A percentile compares a stretch with the other conserved stretches of the same genome.
phyloP scores from a whole-genome alignment of 2,797 vertebrate genomes.

The Heteromormyrus szaboi region DNA sequence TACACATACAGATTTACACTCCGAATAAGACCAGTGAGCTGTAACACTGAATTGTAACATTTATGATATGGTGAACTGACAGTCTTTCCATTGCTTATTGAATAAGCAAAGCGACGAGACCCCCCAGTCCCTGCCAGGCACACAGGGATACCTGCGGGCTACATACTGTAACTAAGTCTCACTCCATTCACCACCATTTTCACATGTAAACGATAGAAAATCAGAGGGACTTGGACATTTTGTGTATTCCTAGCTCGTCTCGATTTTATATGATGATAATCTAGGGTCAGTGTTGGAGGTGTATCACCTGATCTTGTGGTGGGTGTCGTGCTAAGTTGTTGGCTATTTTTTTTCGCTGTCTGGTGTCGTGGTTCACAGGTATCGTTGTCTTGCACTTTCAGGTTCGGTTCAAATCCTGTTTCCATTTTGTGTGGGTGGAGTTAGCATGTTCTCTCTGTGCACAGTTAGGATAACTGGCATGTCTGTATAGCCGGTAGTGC shows the following conservation, averaged over 20 bases:
- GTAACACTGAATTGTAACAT: background rate
- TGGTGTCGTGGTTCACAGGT: background rate
- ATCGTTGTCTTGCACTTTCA: background rate
- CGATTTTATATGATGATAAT: background rate
- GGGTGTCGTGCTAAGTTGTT: background rate
- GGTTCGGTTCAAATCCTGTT: background rate
- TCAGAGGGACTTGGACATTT: background rate
- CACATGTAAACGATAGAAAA: background rate
- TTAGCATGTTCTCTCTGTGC: background rate
- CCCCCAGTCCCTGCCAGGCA: background rate
- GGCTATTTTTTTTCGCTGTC: background rate
- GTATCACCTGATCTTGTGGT: background rate
- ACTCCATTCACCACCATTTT: background rate
- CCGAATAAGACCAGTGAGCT: background rate
- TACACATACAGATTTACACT: background rate
- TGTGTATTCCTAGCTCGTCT: background rate
- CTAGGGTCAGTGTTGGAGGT: background rate
- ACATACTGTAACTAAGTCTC: background rate
- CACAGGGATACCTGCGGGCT: background rate
- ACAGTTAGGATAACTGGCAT: background rate
- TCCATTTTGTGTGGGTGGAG: background rate
- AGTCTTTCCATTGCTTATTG: background rate
- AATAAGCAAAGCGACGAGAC: background rate
- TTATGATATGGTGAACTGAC: background rate
- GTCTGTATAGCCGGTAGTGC: background rate